Evolutionary conservation across 1,140 invertebrate genomes (phyloP).

Genomic region (Diorhabda carinulata): DNA sequence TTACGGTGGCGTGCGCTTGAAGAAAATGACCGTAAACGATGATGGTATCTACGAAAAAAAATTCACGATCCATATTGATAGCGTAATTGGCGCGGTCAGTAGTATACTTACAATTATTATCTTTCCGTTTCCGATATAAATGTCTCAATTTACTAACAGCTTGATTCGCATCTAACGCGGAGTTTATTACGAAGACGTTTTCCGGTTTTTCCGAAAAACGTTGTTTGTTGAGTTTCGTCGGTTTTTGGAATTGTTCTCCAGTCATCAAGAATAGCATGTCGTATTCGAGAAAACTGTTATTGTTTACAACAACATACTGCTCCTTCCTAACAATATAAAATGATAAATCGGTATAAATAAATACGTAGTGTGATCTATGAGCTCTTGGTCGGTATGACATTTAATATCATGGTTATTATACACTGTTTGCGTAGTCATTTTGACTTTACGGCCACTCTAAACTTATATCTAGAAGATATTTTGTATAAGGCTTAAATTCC

Average conservation of each 20-base stretch:
- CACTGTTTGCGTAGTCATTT: too few relatives aligned
- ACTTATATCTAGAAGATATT: too few relatives aligned
- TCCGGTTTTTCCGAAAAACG: constrained; percentile 49
- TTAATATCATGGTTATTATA: too few relatives aligned
- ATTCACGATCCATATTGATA: not conserved
- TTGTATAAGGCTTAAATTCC: too few relatives aligned
- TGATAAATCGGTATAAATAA: too few relatives aligned
- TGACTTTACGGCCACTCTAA: too few relatives aligned
- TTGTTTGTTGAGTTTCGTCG: constrained; percentile 45
- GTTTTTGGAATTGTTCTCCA: constrained; percentile 58
- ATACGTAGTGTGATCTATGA: too few relatives aligned
- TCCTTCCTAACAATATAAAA: constrained; percentile 47
- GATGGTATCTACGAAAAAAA: constrained; percentile 45
- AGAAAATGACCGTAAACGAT: constrained; percentile 60
- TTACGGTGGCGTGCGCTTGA: constrained; percentile 57
- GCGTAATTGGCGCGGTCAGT: not conserved
- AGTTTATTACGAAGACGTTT: constrained; percentile 60
- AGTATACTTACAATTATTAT: constrained; percentile 22
- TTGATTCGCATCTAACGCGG: constrained; percentile 50
- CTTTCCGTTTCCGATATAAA: constrained; percentile 34
- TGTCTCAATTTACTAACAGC: constrained; percentile 46
- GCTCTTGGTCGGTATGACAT: too few relatives aligned
- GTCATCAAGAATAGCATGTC: constrained; percentile 60
- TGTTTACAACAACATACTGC: constrained; percentile 55
- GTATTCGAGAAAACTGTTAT: constrained; percentile 53